Base-by-base conservation (phyloP, 2,888 invertebrate species). In the Eristalis arbustorum region DNA sequence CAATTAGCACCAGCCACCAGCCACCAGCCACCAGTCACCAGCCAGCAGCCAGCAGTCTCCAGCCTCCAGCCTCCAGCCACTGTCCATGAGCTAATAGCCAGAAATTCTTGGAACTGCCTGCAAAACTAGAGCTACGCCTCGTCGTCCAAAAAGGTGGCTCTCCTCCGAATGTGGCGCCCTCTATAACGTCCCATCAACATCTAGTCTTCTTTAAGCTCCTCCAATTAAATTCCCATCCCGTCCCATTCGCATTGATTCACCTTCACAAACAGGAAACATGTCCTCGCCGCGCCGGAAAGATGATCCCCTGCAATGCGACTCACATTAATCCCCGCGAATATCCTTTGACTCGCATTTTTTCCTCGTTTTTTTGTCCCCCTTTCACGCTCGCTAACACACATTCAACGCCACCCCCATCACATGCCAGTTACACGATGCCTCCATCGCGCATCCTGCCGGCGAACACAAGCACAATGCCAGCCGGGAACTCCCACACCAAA, bases 341-440 rank as follows among this genome's bases (percentile, higher is more conserved):
- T 57, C 61, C 56, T 66, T 61, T 67, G 69, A 61, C 64, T 69
- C 66, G 73, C 49, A 6, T 18, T 1, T n/a, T 18, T 14, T 40
- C 73, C 57, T 85, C 77, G 4, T n/a, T n/a, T 14, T 40, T 73
- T 57, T 85, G 77, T 73, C 67, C 69, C 40, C 49, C 64, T 69
- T 74, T 77, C 81, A 80, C 64, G 63, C 67, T 23, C 42, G 59
- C 69, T 77, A 71, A 85, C 81, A 82, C 85, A 82, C 85, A 82
- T 85, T 82, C 85, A 85, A 85, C 81, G 64, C 64, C 69, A 69
- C 37, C 73, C 40, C 66, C 64, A 14, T 79, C 76, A 64, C 80
- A 73, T 69, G 68, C 68, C 72, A 80, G 75, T 56, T 40, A 23
- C 80, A 75, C 22, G n/a, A 56, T 49, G 2, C 56, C 37, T 62